phyloP scores from a whole-genome alignment of 2,888 invertebrate species.

The Lissonota sp. region DNA sequence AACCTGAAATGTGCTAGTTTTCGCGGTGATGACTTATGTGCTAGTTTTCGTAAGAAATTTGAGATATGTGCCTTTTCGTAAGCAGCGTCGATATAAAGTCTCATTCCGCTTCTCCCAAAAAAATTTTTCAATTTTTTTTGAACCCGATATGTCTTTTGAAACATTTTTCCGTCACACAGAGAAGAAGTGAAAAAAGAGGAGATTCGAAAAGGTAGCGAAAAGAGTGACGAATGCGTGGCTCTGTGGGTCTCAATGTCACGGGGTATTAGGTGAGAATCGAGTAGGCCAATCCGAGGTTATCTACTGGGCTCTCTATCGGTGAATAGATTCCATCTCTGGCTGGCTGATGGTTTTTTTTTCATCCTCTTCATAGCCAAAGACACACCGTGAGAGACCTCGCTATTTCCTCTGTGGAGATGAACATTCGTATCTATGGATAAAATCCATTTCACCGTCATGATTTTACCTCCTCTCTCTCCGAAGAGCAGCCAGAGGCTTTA shows the following conservation, averaged over 20 bases:
- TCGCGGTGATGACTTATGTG: too few relatives aligned
- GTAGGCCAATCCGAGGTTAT: conserved; percentile 43
- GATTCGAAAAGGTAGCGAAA: background rate
- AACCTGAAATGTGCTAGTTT: too few relatives aligned
- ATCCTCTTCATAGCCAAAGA: background rate
- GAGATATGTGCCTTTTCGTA: too few relatives aligned
- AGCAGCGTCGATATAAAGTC: too few relatives aligned
- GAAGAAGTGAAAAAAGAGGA: conserved; percentile 12
- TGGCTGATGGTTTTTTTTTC: conserved; percentile 4
- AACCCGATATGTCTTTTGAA: too few relatives aligned
- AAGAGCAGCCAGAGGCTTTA: background rate
- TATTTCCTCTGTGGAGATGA: conserved; percentile 27
- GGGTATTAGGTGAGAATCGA: conserved; percentile 49
- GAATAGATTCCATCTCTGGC: conserved; percentile 33
- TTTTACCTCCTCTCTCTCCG: conserved; percentile 22
- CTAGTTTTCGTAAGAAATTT: too few relatives aligned
- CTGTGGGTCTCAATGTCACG: conserved; percentile 29
- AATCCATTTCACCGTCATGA: conserved; percentile 48
- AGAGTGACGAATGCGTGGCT: conserved; percentile 44
- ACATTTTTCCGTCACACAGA: conserved; percentile 4
- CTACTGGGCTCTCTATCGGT: conserved; percentile 38
- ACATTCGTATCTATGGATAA: conserved; percentile 13
- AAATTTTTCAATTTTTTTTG: too few relatives aligned
- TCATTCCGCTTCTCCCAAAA: too few relatives aligned
- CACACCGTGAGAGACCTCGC: conserved; percentile 9